phyloP scores from a whole-genome alignment of 1,140 invertebrate species.

The Arion vulgaris region DNA sequence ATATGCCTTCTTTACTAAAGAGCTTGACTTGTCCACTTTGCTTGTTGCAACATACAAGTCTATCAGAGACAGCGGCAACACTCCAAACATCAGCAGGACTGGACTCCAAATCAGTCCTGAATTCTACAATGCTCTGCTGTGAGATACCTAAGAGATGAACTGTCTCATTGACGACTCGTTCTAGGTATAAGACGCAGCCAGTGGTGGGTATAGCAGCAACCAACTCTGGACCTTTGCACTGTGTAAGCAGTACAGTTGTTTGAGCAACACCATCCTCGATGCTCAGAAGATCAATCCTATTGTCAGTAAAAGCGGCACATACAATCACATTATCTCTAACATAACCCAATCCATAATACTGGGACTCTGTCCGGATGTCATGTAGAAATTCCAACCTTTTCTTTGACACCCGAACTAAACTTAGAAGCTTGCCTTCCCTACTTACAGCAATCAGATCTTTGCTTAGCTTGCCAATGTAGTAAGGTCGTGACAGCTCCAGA shows the following conservation, averaged over 20 bases:
- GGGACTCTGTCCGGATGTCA: not conserved
- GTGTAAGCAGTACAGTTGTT: not conserved
- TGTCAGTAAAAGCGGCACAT: slow-evolving; percentile 16
- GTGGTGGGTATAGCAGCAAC: not conserved
- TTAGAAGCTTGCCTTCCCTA: slow-evolving; percentile 8
- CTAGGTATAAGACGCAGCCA: slow-evolving; percentile 18
- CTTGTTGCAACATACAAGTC: slow-evolving; percentile 31
- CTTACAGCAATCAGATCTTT: slow-evolving; percentile 7
- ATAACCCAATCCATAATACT: slow-evolving; percentile 26
- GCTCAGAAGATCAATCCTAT: slow-evolving; percentile 25
- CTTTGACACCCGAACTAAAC: slow-evolving; percentile 31
- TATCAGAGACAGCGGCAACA: slow-evolving; percentile 1
- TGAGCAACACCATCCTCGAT: slow-evolving; percentile 11
- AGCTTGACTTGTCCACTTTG: slow-evolving; percentile 12
- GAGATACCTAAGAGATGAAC: slow-evolving; percentile 6
- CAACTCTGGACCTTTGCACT: slow-evolving; percentile 25
- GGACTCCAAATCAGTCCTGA: slow-evolving; percentile 1
- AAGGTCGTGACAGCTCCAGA: slow-evolving; percentile 8
- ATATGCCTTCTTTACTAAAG: not conserved
- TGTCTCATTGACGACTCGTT: not conserved
- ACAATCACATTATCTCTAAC: slow-evolving; percentile 12
- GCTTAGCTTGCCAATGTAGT: slow-evolving; percentile 16
- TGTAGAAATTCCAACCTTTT: slow-evolving; percentile 27
- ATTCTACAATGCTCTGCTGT: not conserved
- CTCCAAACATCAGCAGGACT: slow-evolving; percentile 28